Conservation (phyloP, 2,888 invertebrate genomes). For the Polia nebulosa region DNA sequence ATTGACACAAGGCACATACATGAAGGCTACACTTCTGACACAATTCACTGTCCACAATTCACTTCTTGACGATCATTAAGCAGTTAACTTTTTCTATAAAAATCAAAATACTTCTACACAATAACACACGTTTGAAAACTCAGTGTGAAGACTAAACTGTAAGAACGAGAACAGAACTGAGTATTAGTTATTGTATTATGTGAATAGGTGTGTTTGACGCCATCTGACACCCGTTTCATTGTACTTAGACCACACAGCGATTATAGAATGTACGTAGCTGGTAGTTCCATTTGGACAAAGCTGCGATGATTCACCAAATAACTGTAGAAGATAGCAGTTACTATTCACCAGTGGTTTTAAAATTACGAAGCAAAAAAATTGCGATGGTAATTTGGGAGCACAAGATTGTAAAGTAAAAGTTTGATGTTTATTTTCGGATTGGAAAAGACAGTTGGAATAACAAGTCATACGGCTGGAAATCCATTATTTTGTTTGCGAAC, state of each 20-base stretch:
- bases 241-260: constrained; percentile 67
- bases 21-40: constrained; percentile 18
- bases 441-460: constrained; percentile 39
- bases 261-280: constrained; percentile 57
- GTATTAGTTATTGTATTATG: constrained; percentile 54
- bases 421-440: constrained; percentile 44
- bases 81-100: constrained; percentile 16
- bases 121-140: constrained; percentile 28
- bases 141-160: constrained; percentile 46
- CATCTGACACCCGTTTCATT: constrained; percentile 66
- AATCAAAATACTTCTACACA: constrained; percentile 38
- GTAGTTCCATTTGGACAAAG: constrained; percentile 64
- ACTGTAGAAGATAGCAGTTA: constrained; percentile 53
- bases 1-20: constrained; percentile 16
- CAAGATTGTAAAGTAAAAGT: constrained; percentile 42
- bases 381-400: constrained; percentile 37
- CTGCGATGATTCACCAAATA: constrained; percentile 58
- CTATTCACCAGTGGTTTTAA: constrained; percentile 44
- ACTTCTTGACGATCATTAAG: constrained; percentile 25
- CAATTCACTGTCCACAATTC: constrained; percentile 19
- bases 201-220: constrained; percentile 55
- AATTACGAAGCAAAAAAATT: constrained; percentile 52
- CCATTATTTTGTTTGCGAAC: constrained; percentile 44
- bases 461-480: constrained; percentile 41
- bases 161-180: constrained; percentile 49